Percentiles rank a stretch among this genome's conserved stretches.
phyloP scores from a whole-genome alignment of 2,888 invertebrate genomes.

The Meganola albula region DNA sequence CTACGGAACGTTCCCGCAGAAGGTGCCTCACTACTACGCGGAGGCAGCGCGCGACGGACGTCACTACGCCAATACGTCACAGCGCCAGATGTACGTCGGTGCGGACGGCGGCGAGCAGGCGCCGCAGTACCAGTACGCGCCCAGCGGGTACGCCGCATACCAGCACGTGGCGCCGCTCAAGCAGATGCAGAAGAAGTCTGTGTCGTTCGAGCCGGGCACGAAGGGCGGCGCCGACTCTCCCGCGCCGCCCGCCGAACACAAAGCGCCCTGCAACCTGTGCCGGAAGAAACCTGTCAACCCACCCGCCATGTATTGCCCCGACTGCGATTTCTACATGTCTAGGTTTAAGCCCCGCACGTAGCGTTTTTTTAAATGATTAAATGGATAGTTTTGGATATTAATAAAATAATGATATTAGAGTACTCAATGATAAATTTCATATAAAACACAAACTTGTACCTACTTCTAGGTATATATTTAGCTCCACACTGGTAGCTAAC shows the following conservation, averaged over 20 bases:
- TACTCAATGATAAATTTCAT: too few relatives aligned
- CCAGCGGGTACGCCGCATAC: constrained; percentile 75
- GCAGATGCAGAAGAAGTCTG: constrained; percentile 81
- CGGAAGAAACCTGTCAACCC: constrained; percentile 88
- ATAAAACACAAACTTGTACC: too few relatives aligned
- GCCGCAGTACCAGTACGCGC: constrained; percentile 50
- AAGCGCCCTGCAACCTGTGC: constrained; percentile 89
- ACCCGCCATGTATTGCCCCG: constrained; percentile 89
- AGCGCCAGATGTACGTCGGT: constrained; percentile 44
- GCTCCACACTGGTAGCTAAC: too few relatives aligned
- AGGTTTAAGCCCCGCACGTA: constrained; percentile 84
- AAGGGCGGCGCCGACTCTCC: constrained; percentile 80
- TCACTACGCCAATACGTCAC: constrained; percentile 54
- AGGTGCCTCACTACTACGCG: constrained; percentile 56
- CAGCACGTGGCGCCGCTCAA: constrained; percentile 81
- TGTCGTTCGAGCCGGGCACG: constrained; percentile 85
- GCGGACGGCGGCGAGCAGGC: constrained; percentile 45
- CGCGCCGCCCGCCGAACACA: constrained; percentile 67
- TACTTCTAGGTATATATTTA: too few relatives aligned
- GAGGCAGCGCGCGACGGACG: constrained; percentile 53
- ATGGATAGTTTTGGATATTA: too few relatives aligned
- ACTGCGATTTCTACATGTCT: constrained; percentile 96
- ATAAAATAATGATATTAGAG: too few relatives aligned
- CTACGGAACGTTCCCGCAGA: constrained; percentile 57
- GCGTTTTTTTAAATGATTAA: too few relatives aligned